These are phyloP conservation scores for Orthosia gracilis DNA, from an alignment of 2,888 invertebrate genomes.

Conservation along the genomic window DNA sequence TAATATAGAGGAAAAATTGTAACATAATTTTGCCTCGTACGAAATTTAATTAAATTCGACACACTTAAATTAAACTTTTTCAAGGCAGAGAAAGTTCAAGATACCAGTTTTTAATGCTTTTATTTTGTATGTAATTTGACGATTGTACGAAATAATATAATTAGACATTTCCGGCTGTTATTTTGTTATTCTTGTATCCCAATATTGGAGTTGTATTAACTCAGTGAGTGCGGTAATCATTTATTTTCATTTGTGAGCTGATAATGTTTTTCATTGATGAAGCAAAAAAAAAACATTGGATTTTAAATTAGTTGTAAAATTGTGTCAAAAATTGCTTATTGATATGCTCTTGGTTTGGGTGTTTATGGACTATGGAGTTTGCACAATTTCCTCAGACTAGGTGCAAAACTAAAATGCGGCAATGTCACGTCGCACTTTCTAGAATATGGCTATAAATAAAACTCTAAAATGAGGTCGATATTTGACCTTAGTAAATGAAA, in stretches of 20 bases:
- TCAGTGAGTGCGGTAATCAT: constrained; percentile 12
- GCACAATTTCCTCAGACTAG: too few relatives aligned
- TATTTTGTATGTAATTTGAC: constrained; percentile 24
- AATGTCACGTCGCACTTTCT: too few relatives aligned
- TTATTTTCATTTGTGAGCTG: constrained; percentile 2
- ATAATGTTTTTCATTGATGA: background rate
- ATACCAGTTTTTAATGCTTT: constrained; percentile 23
- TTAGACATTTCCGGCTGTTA: constrained; percentile 23
- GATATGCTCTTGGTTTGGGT: too few relatives aligned
- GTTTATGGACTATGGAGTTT: too few relatives aligned
- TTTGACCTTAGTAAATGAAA: too few relatives aligned
- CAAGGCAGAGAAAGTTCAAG: constrained; percentile 50
- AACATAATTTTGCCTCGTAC: background rate
- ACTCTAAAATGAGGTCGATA: too few relatives aligned
- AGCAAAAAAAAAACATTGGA: background rate
- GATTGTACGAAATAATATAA: constrained; percentile 45
- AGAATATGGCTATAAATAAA: too few relatives aligned
- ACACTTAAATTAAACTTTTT: constrained; percentile 27
- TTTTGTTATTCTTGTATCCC: constrained; percentile 30
- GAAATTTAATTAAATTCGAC: constrained; percentile 36
- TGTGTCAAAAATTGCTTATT: too few relatives aligned
- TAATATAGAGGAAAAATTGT: constrained; percentile 15
- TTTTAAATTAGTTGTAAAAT: background rate
- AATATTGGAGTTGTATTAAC: constrained; percentile 44
- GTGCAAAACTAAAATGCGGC: too few relatives aligned